phyloP scores from a whole-genome alignment of 2,888 invertebrate genomes.

The Drosophila hamatofila region DNA sequence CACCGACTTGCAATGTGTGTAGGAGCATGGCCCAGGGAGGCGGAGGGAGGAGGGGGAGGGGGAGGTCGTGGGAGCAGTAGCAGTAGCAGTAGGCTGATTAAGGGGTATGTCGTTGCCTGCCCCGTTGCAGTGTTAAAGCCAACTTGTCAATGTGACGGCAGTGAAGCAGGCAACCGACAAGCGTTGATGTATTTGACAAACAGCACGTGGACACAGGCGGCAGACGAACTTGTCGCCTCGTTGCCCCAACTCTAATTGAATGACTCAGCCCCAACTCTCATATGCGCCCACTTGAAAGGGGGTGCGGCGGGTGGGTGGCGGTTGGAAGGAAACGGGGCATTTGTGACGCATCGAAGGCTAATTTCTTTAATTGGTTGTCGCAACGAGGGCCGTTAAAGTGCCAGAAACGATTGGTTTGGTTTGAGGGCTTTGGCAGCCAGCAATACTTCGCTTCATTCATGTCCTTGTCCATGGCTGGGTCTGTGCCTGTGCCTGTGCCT shows the following conservation, averaged over 20 bases:
- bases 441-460: slow-evolving; percentile 1
- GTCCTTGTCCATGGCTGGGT: not conserved
- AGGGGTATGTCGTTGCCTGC: not conserved
- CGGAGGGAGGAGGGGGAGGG: not conserved
- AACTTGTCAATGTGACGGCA: slow-evolving; percentile 77
- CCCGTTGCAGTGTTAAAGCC: slow-evolving; percentile 68
- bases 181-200: slow-evolving; percentile 80
- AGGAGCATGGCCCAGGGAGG: not conserved
- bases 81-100: not conserved
- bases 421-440: not conserved
- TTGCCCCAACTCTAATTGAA: slow-evolving; percentile 5
- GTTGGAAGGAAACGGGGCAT: not conserved
- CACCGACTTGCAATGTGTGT: slow-evolving; percentile 9
- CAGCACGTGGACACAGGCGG: slow-evolving; percentile 56
- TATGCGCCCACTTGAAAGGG: not conserved
- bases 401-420: slow-evolving; percentile 38
- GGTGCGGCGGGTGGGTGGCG: not conserved
- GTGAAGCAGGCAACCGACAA: slow-evolving; percentile 74
- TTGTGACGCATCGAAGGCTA: slow-evolving; percentile 61
- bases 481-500: not conserved
- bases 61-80: no score
- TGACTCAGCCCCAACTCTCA: not conserved
- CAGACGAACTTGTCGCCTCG: slow-evolving; percentile 17
- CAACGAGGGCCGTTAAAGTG: slow-evolving; percentile 50
- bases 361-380: slow-evolving; percentile 78